Evolutionary conservation across 2,888 invertebrate species (phyloP).

Genomic region (Dolomedes plantarius): DNA sequence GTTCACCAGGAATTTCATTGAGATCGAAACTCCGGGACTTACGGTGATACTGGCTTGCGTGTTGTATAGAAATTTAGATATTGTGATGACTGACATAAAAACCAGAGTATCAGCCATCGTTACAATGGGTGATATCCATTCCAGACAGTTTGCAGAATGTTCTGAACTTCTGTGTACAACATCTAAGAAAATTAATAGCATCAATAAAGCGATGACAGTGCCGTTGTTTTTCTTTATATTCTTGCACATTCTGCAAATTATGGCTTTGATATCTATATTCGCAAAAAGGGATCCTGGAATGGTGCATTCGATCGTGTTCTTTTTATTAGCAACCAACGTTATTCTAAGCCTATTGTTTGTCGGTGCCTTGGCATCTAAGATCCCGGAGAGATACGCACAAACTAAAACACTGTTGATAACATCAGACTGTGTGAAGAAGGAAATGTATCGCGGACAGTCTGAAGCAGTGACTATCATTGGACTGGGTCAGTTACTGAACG

Average conservation of each 20-base stretch:
- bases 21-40: not conserved
- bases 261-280: not conserved
- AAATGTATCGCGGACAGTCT: not conserved
- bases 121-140: not conserved
- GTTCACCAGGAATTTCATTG: not conserved
- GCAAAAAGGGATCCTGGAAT: not conserved
- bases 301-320: not conserved
- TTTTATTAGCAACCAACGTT: not conserved
- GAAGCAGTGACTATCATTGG: not conserved
- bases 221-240: not conserved
- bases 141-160: not conserved
- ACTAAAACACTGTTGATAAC: not conserved
- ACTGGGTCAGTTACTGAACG: not conserved
- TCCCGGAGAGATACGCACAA: not conserved
- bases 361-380: not conserved
- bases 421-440: not conserved
- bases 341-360: not conserved
- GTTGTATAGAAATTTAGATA: not conserved
- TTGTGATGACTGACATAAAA: not conserved
- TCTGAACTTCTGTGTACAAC: not conserved
- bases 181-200: not conserved
- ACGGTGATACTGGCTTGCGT: not conserved
- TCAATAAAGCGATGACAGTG: not conserved
- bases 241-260: not conserved
- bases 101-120: not conserved